Evolutionary conservation across 37 sponge, comb jelly and placozoan species (phyloP).

Genomic region (Ephydatia muelleri): DNA sequence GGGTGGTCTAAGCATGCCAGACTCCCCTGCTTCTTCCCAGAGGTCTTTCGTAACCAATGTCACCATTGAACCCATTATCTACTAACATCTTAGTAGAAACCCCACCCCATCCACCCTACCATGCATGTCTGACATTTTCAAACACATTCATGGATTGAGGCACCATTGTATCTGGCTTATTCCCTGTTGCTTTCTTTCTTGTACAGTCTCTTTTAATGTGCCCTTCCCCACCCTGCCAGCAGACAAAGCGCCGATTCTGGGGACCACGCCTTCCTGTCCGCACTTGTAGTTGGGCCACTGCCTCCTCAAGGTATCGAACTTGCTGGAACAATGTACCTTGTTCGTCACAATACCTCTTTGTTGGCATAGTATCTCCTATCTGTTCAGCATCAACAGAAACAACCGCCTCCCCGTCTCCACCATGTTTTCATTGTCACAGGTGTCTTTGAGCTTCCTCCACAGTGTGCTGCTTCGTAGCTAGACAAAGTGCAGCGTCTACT

Average conservation of each 20-base stretch:
- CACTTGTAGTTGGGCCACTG: neutral
- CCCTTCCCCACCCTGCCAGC: constrained; percentile 8
- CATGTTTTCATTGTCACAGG: neutral
- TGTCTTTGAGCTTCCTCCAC: constrained; percentile 15
- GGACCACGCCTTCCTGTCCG: neutral
- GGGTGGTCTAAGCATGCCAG: no score
- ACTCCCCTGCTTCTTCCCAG: no score
- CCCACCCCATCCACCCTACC: no score
- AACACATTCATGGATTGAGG: no score
- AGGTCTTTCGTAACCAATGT: no score
- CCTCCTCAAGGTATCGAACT: neutral
- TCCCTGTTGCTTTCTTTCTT: neutral
- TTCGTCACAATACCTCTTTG: neutral
- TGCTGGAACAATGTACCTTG: neutral
- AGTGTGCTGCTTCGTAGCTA: neutral
- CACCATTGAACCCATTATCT: no score
- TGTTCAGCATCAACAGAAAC: no score
- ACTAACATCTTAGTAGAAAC: no score
- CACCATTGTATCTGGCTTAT: no score
- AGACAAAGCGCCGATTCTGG: neutral
- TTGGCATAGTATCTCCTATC: no score
- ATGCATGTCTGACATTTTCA: no score
- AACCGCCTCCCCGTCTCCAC: neutral
- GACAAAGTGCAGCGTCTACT: neutral
- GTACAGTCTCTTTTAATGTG: neutral